Conservation (phyloP, 53 echinoderm and acorn worm species). For the Paracentrotus lividus region DNA sequence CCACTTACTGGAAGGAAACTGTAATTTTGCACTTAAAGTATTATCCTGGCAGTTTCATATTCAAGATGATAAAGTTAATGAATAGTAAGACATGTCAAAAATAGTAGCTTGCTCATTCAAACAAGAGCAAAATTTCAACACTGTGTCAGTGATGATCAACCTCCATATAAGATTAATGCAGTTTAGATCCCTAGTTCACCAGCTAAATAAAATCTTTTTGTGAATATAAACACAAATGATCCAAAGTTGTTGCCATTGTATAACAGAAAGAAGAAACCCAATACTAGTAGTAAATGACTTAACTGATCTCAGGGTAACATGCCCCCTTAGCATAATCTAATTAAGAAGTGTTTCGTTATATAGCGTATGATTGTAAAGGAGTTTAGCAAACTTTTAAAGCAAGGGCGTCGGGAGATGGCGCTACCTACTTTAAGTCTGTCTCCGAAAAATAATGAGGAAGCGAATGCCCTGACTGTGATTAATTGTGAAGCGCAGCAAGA, state of each 20-base stretch:
- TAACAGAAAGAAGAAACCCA: not conserved
- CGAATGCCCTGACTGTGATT: not conserved
- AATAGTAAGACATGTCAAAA: not conserved
- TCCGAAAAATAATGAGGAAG: not conserved
- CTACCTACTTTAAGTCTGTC: not conserved
- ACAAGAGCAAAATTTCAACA: not conserved
- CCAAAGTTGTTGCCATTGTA: not conserved
- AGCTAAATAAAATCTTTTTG: not conserved
- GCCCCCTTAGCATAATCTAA: not conserved
- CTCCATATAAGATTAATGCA: not conserved
- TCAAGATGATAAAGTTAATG: not conserved
- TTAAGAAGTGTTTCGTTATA: not conserved
- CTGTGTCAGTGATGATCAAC: not conserved
- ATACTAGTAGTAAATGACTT: not conserved
- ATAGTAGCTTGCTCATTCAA: not conserved
- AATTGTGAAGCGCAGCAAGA: not conserved
- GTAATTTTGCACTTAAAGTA: not conserved
- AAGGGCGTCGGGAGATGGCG: not conserved
- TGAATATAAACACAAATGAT: not conserved
- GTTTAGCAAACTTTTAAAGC: not conserved
- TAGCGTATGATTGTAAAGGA: not conserved
- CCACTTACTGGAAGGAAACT: not conserved
- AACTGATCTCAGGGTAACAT: not conserved
- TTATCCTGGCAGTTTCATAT: conserved; percentile 9
- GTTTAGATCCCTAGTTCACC: not conserved